phyloP scores from a whole-genome alignment of 2,888 invertebrate species.

The Drosophila vallismaia region DNA sequence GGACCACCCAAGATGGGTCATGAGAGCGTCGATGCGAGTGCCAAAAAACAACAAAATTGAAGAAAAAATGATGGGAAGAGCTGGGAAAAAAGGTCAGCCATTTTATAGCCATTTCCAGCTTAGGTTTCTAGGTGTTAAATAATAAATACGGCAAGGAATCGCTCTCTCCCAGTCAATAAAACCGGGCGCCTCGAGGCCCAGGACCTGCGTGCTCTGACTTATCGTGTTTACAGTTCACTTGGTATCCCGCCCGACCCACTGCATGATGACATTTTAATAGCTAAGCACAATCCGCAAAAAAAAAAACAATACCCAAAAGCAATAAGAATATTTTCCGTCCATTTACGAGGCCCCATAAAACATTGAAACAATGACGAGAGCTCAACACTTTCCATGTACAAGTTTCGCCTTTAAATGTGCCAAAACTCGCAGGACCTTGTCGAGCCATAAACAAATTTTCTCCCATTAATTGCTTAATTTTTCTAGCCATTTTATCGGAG shows the following conservation, averaged over 20 bases:
- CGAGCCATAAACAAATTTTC: conserved; percentile 49
- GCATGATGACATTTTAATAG: conserved; percentile 73
- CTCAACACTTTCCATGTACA: conserved; percentile 46
- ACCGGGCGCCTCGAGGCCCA: conserved; percentile 44
- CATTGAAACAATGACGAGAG: conserved; percentile 65
- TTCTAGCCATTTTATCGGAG: conserved; percentile 29
- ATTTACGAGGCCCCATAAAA: conserved; percentile 59
- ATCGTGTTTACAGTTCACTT: conserved; percentile 49
- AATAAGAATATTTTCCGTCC: conserved; percentile 69
- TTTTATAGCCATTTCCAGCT: conserved; percentile 68
- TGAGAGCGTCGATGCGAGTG: conserved; percentile 27
- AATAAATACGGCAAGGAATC: conserved; percentile 64
- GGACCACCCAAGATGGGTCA: conserved; percentile 56
- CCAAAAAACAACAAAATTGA: conserved; percentile 15
- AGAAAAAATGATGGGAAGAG: conserved; percentile 3
- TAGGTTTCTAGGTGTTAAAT: conserved; percentile 69
- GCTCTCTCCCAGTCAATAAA: conserved; percentile 59
- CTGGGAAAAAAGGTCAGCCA: conserved; percentile 62
- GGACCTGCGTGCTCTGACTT: conserved; percentile 65
- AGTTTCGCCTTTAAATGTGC: conserved; percentile 3
- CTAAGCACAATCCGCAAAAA: conserved; percentile 44
- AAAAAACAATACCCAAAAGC: conserved; percentile 16
- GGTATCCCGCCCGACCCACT: conserved; percentile 10
- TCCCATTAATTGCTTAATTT: conserved; percentile 69
- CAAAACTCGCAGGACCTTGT: conserved; percentile 29